Base-by-base conservation (phyloP, 2,888 invertebrate genomes). In the Luffia ferchaultella region DNA sequence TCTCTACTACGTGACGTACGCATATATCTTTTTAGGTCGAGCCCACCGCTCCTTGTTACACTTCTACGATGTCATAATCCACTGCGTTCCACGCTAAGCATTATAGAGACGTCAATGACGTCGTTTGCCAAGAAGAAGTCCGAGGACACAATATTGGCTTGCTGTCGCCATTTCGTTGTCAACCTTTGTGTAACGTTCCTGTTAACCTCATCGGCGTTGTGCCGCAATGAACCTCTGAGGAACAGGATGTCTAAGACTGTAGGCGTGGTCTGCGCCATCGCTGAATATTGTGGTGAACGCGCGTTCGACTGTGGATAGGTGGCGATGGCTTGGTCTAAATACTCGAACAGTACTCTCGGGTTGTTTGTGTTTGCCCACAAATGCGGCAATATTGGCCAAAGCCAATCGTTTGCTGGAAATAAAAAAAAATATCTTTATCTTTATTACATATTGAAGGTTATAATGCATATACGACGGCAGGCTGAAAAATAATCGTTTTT, bases 221-320 rank as follows among this genome's bases (percentile, higher is more conserved):
- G 77, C 20, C 90, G 73, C 19, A 92, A 68, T 16, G 88, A 89
- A 3, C 88, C 89, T 2, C 87, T 74, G 1, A 86, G 73, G 54
- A 88, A 76, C 9, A 90, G 67, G 17, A 91, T 85, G 58, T 90
- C 89, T 30, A 87, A 69, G 0, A 88, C 79, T 42, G 85, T 87
- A 0, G 91, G 90, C 0, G 92, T 92, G 46, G 91, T 78, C 70
- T 92, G 90, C 0, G 91, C 90, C 92, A 92, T 92, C 7, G 90
- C 87, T 0, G 91, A 88, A 70, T 85, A 84, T 58, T 88, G 64
- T 0, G 86, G 86, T 9, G 83, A 79, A 1, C 79, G 74, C 16
- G 76, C 73, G 50, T 73, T 58, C 0, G 75, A 67, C 45, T 62
- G 75, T 18, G 77, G 79, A 45, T 84, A 77, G 49, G 68, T 66